phyloP scores from a whole-genome alignment of 2,797 vertebrate species.

The Trachurus trachurus region DNA sequence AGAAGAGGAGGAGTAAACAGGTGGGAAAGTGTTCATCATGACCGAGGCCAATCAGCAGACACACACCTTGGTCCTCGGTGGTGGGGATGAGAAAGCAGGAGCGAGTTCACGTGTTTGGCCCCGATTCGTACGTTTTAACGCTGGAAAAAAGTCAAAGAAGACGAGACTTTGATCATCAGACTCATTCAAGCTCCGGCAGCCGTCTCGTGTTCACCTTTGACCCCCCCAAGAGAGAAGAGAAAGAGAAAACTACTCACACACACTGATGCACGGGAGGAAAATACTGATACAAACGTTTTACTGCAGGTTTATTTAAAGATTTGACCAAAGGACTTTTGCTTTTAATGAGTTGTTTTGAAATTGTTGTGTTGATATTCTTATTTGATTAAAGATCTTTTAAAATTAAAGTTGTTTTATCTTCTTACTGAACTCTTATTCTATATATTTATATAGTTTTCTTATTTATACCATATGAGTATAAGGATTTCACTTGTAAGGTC shows the following conservation, averaged over 20 bases:
- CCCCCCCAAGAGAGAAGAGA: no score
- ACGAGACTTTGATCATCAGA: neutral
- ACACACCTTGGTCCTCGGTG: slow-evolving; percentile 53
- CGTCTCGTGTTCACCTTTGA: no score
- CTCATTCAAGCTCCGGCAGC: neutral
- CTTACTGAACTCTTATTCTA: neutral
- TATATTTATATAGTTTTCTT: neutral
- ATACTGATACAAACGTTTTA: neutral
- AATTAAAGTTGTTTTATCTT: no score
- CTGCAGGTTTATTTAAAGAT: neutral
- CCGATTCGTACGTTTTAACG: neutral
- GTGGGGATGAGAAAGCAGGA: slow-evolving; percentile 44
- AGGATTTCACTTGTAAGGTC: neutral
- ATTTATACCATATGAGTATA: no score
- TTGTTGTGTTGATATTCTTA: neutral
- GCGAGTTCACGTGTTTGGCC: slow-evolving; percentile 26
- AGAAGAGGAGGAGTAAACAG: slow-evolving; percentile 27
- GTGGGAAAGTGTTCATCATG: slow-evolving; percentile 55
- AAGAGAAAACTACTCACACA: neutral
- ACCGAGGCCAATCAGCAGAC: slow-evolving; percentile 47
- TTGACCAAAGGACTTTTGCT: no score
- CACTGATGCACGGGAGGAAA: neutral
- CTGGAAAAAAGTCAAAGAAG: neutral
- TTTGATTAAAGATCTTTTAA: neutral
- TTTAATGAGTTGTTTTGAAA: no score